These are phyloP conservation scores for Phylloscopus trochiloides DNA, from an alignment of 2,113 vertebrate genomes.

Conservation along the genomic window DNA sequence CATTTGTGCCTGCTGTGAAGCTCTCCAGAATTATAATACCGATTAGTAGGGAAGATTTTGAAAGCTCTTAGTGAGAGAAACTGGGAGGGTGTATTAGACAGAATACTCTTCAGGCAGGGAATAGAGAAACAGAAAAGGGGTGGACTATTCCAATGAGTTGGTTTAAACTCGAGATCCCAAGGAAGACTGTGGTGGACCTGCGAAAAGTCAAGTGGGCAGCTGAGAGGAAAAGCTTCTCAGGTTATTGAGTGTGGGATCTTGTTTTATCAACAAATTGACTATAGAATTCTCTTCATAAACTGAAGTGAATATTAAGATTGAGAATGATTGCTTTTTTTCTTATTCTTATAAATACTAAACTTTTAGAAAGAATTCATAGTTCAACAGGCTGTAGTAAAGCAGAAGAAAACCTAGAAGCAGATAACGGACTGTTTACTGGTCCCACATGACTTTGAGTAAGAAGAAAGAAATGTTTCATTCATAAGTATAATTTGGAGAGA, in stretches of 20 bases:
- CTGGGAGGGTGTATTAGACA: background rate
- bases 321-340: background rate
- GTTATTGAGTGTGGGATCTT: background rate
- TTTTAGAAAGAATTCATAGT: background rate
- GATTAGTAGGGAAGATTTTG: background rate
- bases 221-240: background rate
- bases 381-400: background rate
- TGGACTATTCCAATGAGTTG: background rate
- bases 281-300: background rate
- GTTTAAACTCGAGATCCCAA: background rate
- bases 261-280: background rate
- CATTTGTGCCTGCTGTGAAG: background rate
- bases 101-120: background rate
- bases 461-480: background rate
- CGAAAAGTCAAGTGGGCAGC: rapidly evolving
- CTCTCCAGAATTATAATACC: background rate
- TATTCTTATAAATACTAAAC: background rate
- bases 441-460: background rate
- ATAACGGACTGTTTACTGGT: background rate
- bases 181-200: background rate
- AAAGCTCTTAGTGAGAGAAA: background rate
- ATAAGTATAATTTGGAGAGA: background rate
- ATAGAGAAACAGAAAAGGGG: background rate
- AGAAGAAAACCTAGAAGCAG: background rate
- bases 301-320: background rate